Base-by-base conservation (phyloP, 2,888 invertebrate species). In the Caenorhabditis sp. region DNA sequence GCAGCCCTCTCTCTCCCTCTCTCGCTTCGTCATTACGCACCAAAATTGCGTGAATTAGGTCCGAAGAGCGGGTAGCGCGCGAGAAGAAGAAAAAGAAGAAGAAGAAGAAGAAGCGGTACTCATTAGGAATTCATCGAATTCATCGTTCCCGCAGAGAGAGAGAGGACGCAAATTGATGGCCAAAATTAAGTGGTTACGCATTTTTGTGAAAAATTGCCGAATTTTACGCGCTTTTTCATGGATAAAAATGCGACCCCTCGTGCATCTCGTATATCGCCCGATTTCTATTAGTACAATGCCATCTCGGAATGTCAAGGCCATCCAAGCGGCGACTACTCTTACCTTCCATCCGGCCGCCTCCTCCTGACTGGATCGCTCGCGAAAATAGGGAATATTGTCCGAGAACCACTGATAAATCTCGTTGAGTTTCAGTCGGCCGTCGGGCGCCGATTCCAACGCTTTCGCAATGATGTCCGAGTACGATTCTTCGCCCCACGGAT, bases 351-450 rank as follows among this genome's bases (percentile, higher is more conserved):
- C 99, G 80, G 98, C 98, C 70, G 97, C 97, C 89, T 96, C 96
- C 91, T 97, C 98, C 90, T 95, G 96, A 91, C 98, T 98, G 26
- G 97, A 97, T 90, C 98, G 96, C 91, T 99, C 97, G 92, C 96
- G 96, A 93, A 99, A 99, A 91, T 97, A 99, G 88, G 96, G 94
- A 89, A 99, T 96, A 91, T 98, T 98, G 91, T 96, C 95, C 79
- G 98, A 96, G 95, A 99, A 98, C 98, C 98, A 99, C 91, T 98
- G 97, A 92, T 99, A 99, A 90, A 99, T 98, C 92, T 99, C 98
- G 80, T 96, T 96, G 86, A 99, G 92, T 9, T 98, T 99, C 82
- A 99, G 92, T 71, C 98, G 92, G 90, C 95, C 95, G 89, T 98
- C 97, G 50, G 94, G 94, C 59, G 96, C 94, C 75, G 95, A 95